Evolutionary conservation across 2,888 invertebrate species (phyloP).

Genomic region (Frankliniella intonsa): DNA sequence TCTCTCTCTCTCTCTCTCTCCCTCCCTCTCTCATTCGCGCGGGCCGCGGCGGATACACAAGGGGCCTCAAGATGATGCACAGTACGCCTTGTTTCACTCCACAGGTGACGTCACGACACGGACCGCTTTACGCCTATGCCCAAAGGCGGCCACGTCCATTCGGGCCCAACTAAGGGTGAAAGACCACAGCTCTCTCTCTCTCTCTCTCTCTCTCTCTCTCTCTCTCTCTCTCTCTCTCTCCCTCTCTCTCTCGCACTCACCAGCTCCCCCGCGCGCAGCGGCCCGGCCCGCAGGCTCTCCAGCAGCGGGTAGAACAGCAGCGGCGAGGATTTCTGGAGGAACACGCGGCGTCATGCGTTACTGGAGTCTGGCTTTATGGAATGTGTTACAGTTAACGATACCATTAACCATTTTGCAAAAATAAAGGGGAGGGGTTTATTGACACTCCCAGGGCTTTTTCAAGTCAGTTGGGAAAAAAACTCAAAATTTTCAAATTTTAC

Average conservation of each 20-base stretch:
- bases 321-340: background rate
- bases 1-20: slow-evolving; percentile 32
- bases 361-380: no score
- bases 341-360: background rate
- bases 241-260: slow-evolving; percentile 24
- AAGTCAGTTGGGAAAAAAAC: no score
- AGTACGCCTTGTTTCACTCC: background rate
- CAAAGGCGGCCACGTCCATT: background rate
- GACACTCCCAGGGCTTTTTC: no score
- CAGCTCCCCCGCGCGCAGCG: background rate
- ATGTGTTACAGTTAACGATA: no score
- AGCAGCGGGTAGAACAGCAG: background rate
- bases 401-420: no score
- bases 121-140: background rate
- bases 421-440: no score
- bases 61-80: background rate
- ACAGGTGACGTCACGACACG: background rate
- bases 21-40: slow-evolving; percentile 27
- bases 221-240: slow-evolving; percentile 32
- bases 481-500: no score
- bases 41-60: background rate
- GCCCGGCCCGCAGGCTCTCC: slow-evolving; percentile 4
- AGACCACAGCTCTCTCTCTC: background rate
- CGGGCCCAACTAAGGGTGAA: background rate
- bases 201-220: slow-evolving; percentile 11